These are phyloP conservation scores for Scelioninae gen. 2 DNA, from an alignment of 2,888 invertebrate genomes.

Conservation along the genomic window DNA sequence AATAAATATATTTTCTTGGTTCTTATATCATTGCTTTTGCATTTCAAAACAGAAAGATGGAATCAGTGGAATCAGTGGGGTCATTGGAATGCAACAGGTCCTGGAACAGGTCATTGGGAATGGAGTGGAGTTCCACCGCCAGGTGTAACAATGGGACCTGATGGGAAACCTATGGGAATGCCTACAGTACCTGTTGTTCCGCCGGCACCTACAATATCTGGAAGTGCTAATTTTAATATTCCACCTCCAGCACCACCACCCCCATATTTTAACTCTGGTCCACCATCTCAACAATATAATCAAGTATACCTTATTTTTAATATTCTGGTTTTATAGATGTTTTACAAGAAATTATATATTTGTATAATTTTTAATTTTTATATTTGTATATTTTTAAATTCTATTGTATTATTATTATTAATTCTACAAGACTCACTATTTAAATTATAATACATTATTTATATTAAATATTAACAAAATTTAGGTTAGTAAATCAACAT, in stretches of 20 bases:
- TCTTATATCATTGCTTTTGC: background rate
- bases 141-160: slow-evolving; percentile 64
- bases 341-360: too few relatives aligned
- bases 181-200: slow-evolving; percentile 69
- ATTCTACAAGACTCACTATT: too few relatives aligned
- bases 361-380: too few relatives aligned
- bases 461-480: too few relatives aligned
- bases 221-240: slow-evolving; percentile 66
- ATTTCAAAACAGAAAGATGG: slow-evolving; percentile 67
- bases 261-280: slow-evolving; percentile 69
- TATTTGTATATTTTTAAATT: too few relatives aligned
- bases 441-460: too few relatives aligned
- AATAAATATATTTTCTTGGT: background rate
- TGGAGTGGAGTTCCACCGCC: slow-evolving; percentile 73
- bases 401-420: too few relatives aligned
- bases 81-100: slow-evolving; percentile 72
- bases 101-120: slow-evolving; percentile 71
- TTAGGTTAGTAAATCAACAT: too few relatives aligned
- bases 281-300: slow-evolving; percentile 68
- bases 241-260: slow-evolving; percentile 68
- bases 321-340: too few relatives aligned
- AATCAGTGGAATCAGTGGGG: slow-evolving; percentile 72
- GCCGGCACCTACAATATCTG: slow-evolving; percentile 71
- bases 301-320: too few relatives aligned
- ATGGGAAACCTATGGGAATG: slow-evolving; percentile 71